Evolutionary conservation across 2,797 vertebrate species (phyloP).

Genomic region (Dallia pectoralis): DNA sequence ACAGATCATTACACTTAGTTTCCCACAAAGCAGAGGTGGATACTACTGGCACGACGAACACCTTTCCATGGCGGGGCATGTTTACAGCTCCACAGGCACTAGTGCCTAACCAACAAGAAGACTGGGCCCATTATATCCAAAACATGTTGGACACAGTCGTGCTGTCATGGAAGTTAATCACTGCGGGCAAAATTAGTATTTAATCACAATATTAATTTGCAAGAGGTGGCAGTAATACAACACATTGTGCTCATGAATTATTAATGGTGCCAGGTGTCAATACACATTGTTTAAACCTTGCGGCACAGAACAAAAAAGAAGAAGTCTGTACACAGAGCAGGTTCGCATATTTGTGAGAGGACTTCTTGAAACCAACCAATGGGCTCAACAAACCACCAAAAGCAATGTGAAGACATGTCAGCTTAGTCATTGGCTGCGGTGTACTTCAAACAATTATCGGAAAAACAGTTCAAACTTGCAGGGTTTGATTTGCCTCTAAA

Average conservation of each 20-base stretch:
- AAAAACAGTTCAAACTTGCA: not conserved
- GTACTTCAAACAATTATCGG: not conserved
- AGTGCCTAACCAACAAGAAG: slow-evolving; percentile 6
- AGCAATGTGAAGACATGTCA: not conserved
- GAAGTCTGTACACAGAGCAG: slow-evolving; percentile 16
- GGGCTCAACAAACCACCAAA: not conserved
- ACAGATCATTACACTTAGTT: not conserved
- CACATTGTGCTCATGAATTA: slow-evolving; percentile 13
- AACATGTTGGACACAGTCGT: not conserved
- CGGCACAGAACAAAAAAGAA: slow-evolving; percentile 10
- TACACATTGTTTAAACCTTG: slow-evolving; percentile 2
- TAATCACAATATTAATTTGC: slow-evolving; percentile 3
- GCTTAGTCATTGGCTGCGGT: not conserved
- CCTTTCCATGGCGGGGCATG: not conserved
- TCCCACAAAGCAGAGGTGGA: not conserved
- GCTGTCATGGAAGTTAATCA: not conserved
- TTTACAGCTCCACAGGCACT: not conserved
- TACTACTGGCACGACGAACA: not conserved
- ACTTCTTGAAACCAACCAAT: slow-evolving; percentile 11
- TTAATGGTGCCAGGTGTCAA: slow-evolving; percentile 12
- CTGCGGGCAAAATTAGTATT: slow-evolving; percentile 9
- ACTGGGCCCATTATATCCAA: not conserved
- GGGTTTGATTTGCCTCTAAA: slow-evolving; percentile 3
- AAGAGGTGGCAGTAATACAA: not conserved
- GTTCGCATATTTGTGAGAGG: slow-evolving; percentile 11